A percentile compares a stretch with the other conserved stretches of the same genome.
Conservation (phyloP, 2,888 invertebrate genomes). For the Chloroclystis v-ata region DNA sequence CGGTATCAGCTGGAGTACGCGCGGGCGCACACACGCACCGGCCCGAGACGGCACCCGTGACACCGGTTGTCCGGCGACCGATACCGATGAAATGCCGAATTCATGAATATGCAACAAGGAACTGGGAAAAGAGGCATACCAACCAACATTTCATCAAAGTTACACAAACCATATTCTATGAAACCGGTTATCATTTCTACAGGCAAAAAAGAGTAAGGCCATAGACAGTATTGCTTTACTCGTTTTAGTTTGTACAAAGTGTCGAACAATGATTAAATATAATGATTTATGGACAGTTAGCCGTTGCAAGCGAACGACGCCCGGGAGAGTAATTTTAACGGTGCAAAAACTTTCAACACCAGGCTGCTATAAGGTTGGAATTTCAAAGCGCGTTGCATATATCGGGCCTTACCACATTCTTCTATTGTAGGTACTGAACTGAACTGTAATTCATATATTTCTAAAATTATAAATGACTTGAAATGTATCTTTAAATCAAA, state of each 20-base stretch:
- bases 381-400: conserved; percentile 27
- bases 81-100: conserved; percentile 32
- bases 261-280: conserved; percentile 38
- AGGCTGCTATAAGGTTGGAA: conserved; percentile 30
- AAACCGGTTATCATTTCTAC: background rate
- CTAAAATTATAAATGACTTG: no score
- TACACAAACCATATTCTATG: conserved; percentile 2
- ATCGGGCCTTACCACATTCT: no score
- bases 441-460: no score
- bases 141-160: background rate
- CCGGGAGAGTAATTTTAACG: conserved; percentile 52
- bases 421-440: no score
- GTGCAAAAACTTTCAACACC: conserved; percentile 51
- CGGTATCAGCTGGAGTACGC: conserved; percentile 70
- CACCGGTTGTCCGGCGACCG: conserved; percentile 36
- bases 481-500: no score
- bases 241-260: conserved; percentile 5
- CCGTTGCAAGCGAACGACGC: conserved; percentile 41
- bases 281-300: conserved; percentile 58
- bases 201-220: conserved; percentile 4
- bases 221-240: no score
- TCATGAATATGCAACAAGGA: conserved; percentile 18
- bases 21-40: conserved; percentile 52
- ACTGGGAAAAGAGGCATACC: conserved; percentile 7
- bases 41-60: conserved; percentile 44